Evolutionary conservation across 2,888 invertebrate genomes (phyloP).

Genomic region (Drosophila neutralis): DNA sequence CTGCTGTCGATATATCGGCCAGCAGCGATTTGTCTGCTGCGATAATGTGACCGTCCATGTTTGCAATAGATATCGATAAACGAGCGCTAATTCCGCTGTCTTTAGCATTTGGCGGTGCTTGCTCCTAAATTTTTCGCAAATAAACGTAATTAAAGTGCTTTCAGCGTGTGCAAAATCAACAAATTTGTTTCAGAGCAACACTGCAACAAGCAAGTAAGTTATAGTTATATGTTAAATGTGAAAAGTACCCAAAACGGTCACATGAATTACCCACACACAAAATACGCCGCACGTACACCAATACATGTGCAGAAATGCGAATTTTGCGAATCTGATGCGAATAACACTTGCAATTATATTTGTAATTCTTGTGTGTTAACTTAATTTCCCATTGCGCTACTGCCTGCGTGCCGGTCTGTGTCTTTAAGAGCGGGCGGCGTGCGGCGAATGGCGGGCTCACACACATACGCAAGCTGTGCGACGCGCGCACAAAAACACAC

Average conservation of each 20-base stretch:
- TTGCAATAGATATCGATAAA: slow-evolving; percentile 41
- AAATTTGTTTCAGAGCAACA: slow-evolving; percentile 11
- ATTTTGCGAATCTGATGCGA: slow-evolving; percentile 57
- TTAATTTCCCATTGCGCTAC: slow-evolving; percentile 43
- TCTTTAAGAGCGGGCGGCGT: slow-evolving; percentile 45
- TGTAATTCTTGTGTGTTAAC: slow-evolving; percentile 33
- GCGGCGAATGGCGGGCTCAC: slow-evolving; percentile 68
- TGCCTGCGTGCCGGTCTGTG: slow-evolving; percentile 63
- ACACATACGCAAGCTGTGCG: slow-evolving; percentile 27
- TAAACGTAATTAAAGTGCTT: slow-evolving; percentile 31
- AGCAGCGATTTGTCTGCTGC: not conserved
- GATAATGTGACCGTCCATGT: slow-evolving; percentile 27
- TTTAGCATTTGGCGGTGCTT: slow-evolving; percentile 54
- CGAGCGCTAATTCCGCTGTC: slow-evolving; percentile 25
- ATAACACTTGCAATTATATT: slow-evolving; percentile 25
- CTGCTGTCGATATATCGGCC: slow-evolving; percentile 13
- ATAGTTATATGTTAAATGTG: not conserved
- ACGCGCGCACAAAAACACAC: slow-evolving; percentile 49
- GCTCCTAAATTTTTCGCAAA: slow-evolving; percentile 50
- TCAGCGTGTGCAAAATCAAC: not conserved
- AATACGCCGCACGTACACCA: slow-evolving; percentile 13
- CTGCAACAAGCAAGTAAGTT: slow-evolving; percentile 35
- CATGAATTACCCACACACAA: not conserved
- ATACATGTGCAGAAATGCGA: slow-evolving; percentile 35
- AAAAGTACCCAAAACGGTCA: not conserved